Evolutionary conservation across 1,140 invertebrate genomes (phyloP).

Genomic region (Limonius californicus): DNA sequence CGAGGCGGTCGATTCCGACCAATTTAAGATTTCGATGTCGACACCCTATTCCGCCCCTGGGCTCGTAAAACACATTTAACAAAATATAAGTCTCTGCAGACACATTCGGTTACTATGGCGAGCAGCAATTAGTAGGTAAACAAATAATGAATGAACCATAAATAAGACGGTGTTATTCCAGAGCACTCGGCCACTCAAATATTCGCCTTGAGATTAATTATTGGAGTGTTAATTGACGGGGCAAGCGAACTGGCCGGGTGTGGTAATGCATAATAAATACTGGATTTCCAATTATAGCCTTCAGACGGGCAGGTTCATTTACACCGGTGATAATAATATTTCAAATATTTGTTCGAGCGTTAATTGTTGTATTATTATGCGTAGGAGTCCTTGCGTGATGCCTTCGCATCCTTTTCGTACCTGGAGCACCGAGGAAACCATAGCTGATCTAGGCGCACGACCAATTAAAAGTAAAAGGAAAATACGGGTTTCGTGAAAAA

Average conservation of each 20-base stretch:
- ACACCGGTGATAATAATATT: slow-evolving; percentile 42
- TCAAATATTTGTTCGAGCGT: slow-evolving; percentile 40
- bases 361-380: slow-evolving; percentile 34
- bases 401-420: not conserved
- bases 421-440: not conserved
- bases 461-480: no score
- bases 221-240: slow-evolving; percentile 27
- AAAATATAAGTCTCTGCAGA: slow-evolving; percentile 18
- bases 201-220: slow-evolving; percentile 33
- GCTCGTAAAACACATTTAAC: slow-evolving; percentile 24
- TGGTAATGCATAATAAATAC: slow-evolving; percentile 39
- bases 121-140: slow-evolving; percentile 38
- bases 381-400: slow-evolving; percentile 23
- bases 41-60: slow-evolving; percentile 21
- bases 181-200: slow-evolving; percentile 22
- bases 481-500: no score
- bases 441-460: no score
- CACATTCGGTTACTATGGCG: slow-evolving; percentile 19
- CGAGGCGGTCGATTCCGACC: no score
- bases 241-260: slow-evolving; percentile 29
- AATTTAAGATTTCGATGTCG: not conserved
- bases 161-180: slow-evolving; percentile 32
- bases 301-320: slow-evolving; percentile 36
- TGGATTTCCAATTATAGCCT: slow-evolving; percentile 40
- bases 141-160: slow-evolving; percentile 41